Evolutionary conservation across 2,888 invertebrate genomes (phyloP).

Genomic region (Sacculina carcini): DNA sequence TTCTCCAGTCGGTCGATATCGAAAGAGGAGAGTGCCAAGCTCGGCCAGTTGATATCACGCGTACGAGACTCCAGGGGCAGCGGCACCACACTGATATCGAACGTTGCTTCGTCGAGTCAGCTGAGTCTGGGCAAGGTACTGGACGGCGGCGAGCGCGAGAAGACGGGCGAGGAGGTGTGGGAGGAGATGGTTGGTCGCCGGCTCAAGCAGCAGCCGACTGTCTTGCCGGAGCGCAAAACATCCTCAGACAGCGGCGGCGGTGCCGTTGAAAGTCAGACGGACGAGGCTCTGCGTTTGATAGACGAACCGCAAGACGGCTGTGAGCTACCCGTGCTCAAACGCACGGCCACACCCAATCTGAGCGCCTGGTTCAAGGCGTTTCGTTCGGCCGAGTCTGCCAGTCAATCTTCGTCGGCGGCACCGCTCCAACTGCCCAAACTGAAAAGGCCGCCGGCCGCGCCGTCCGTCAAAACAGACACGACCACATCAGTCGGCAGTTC

Average conservation of each 20-base stretch:
- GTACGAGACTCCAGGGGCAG: background rate
- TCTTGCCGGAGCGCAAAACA: background rate
- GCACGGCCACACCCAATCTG: conserved; percentile 52
- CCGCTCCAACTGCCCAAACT: background rate
- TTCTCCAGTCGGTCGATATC: background rate
- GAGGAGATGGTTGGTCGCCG: background rate
- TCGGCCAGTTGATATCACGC: background rate
- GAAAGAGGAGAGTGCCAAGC: conserved; percentile 3
- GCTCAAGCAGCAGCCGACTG: background rate
- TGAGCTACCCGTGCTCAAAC: conserved; percentile 19
- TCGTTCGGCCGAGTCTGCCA: conserved; percentile 54
- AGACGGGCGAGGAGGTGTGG: background rate
- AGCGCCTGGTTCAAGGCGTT: conserved; percentile 83
- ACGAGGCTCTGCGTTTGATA: background rate
- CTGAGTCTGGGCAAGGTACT: background rate
- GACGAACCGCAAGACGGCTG: background rate
- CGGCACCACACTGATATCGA: background rate
- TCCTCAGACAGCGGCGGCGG: background rate
- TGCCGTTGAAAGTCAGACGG: background rate
- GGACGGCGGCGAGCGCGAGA: background rate
- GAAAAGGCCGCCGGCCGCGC: background rate
- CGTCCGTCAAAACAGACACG: background rate
- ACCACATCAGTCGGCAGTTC: background rate
- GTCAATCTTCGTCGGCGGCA: conserved; percentile 30
- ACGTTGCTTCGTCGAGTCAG: background rate